These are phyloP conservation scores for Eufriesea mexicana DNA, from an alignment of 1,140 invertebrate species.

Conservation along the genomic window DNA sequence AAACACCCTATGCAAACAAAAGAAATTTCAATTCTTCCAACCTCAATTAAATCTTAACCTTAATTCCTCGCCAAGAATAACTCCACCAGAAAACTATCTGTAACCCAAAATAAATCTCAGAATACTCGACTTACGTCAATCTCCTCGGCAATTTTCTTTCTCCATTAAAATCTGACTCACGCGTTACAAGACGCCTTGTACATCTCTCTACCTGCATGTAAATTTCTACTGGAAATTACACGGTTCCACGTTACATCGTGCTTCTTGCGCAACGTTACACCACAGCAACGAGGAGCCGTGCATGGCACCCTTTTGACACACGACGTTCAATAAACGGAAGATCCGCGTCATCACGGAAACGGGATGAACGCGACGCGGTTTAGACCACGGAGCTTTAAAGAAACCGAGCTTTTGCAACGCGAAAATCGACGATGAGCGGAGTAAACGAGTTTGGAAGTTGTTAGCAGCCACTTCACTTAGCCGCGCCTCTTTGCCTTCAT, in stretches of 20 bases:
- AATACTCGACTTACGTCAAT: no score
- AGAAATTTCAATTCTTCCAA: no score
- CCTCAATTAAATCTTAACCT: no score
- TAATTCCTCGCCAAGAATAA: no score
- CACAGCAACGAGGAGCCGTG: no score
- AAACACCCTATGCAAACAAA: no score
- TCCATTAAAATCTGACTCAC: background rate
- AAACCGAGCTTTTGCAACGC: conserved; percentile 6
- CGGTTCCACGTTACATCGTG: background rate
- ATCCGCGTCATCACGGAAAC: background rate
- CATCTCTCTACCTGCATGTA: background rate
- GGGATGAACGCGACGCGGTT: background rate
- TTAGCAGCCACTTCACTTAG: conserved; percentile 33
- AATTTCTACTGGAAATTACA: background rate
- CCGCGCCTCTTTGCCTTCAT: conserved; percentile 14
- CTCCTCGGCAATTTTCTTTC: background rate
- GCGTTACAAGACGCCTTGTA: background rate
- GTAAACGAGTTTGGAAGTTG: conserved; percentile 36
- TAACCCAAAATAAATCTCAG: no score
- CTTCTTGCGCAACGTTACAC: background rate
- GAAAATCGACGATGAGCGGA: conserved; percentile 13
- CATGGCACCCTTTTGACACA: background rate
- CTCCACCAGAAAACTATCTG: no score
- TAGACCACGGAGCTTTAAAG: background rate
- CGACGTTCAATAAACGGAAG: background rate